Evolutionary conservation across 2,888 invertebrate species (phyloP).

Genomic region (Gordius sp.): DNA sequence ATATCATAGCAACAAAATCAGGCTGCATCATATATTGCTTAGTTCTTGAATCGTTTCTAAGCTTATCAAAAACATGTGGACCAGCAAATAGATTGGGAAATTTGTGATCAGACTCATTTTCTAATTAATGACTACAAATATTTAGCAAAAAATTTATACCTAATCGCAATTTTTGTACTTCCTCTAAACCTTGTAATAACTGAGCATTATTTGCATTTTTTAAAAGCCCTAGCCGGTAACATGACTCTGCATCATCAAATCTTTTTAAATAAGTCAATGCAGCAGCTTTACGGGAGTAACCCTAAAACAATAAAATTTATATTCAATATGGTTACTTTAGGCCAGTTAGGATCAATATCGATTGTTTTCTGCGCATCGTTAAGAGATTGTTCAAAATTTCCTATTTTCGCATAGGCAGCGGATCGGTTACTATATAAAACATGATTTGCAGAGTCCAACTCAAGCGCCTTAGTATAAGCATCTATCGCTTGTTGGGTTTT

Average conservation of each 20-base stretch:
- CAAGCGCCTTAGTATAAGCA: constrained; percentile 52
- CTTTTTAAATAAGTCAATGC: constrained; percentile 50
- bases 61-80: constrained; percentile 37
- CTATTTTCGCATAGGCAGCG: constrained; percentile 57
- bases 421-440: constrained; percentile 70
- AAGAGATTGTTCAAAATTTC: constrained; percentile 45
- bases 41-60: constrained; percentile 43
- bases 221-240: constrained; percentile 46
- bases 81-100: constrained; percentile 35
- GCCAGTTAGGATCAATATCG: constrained; percentile 52
- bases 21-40: constrained; percentile 46
- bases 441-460: constrained; percentile 50
- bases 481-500: constrained; percentile 51
- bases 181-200: constrained; percentile 40
- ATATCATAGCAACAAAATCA: constrained; percentile 37
- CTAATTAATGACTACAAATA: constrained; percentile 20
- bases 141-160: constrained; percentile 15
- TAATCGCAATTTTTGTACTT: constrained; percentile 25
- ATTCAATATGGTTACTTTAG: constrained; percentile 33
- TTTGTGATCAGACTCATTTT: constrained; percentile 19
- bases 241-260: constrained; percentile 45
- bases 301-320: constrained; percentile 25
- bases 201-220: constrained; percentile 47
- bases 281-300: constrained; percentile 59
- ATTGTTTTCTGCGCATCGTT: constrained; percentile 61